Evolutionary conservation across 2,113 vertebrate genomes (phyloP).

Genomic region (Scalopus aquaticus): DNA sequence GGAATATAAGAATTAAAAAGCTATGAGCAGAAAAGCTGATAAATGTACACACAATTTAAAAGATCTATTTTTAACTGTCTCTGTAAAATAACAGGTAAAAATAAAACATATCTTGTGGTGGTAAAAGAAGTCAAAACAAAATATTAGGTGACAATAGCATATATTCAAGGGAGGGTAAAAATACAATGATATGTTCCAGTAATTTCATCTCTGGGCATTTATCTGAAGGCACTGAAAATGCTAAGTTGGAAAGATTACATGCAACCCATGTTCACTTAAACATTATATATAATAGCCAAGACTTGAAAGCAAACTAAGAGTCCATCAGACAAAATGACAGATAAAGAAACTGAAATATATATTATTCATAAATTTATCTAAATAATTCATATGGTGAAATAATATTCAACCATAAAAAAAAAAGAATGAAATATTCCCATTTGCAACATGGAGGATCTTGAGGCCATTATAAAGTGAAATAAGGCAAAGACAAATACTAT

Average conservation of each 20-base stretch:
- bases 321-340: background rate
- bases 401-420: background rate
- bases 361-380: too few species aligned
- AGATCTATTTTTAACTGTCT: background rate
- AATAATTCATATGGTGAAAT: background rate
- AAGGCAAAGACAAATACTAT: background rate
- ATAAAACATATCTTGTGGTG: background rate
- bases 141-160: background rate
- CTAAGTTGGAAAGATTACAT: background rate
- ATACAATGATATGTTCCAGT: background rate
- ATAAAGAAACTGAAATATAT: too few species aligned
- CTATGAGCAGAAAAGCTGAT: background rate
- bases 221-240: background rate
- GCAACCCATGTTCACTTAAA: background rate
- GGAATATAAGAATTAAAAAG: background rate
- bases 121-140: background rate
- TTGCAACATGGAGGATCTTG: background rate
- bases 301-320: background rate
- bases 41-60: background rate
- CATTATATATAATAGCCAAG: background rate
- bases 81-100: constrained; percentile 4
- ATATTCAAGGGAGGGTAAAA: background rate
- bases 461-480: background rate
- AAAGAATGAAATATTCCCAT: background rate
- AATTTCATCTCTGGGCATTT: background rate